Conservation (phyloP, 1,140 invertebrate species). For the Diorhabda carinulata region DNA sequence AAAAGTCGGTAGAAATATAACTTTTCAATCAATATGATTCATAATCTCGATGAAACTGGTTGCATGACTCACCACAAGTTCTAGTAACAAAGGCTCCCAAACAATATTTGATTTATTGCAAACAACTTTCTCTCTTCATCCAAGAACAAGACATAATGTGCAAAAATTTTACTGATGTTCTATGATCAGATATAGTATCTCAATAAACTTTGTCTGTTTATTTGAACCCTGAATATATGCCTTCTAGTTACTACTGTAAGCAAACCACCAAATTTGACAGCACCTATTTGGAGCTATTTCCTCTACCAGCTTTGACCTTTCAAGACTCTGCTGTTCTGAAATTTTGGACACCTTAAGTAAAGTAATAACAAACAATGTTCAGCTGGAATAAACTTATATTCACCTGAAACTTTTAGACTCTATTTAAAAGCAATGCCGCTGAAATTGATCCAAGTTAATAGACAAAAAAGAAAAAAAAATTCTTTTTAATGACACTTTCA, state of each 20-base stretch:
- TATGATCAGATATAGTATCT: slow-evolving; percentile 10
- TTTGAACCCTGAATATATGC: background rate
- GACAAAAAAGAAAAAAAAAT: slow-evolving; percentile 6
- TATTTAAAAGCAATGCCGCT: slow-evolving; percentile 1
- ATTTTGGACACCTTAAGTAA: background rate
- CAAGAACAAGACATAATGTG: slow-evolving; percentile 8
- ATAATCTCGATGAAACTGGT: too few species aligned
- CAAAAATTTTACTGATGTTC: slow-evolving; percentile 8
- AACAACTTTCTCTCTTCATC: background rate
- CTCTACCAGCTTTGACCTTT: background rate
- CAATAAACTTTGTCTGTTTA: background rate
- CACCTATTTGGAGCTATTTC: background rate
- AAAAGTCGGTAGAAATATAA: too few species aligned
- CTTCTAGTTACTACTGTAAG: background rate
- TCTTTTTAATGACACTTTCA: slow-evolving; percentile 4
- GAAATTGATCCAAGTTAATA: background rate
- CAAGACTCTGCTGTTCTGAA: slow-evolving; percentile 5
- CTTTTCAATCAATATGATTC: too few species aligned
- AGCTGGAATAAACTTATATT: background rate
- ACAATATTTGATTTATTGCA: too few species aligned
- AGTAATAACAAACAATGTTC: slow-evolving; percentile 1
- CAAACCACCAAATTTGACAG: slow-evolving; percentile 9
- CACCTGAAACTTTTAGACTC: slow-evolving; percentile 5
- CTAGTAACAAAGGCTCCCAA: too few species aligned
- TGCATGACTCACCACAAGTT: too few species aligned